Conservation (phyloP, 1,140 invertebrate species). For the Polyergus mexicanus region DNA sequence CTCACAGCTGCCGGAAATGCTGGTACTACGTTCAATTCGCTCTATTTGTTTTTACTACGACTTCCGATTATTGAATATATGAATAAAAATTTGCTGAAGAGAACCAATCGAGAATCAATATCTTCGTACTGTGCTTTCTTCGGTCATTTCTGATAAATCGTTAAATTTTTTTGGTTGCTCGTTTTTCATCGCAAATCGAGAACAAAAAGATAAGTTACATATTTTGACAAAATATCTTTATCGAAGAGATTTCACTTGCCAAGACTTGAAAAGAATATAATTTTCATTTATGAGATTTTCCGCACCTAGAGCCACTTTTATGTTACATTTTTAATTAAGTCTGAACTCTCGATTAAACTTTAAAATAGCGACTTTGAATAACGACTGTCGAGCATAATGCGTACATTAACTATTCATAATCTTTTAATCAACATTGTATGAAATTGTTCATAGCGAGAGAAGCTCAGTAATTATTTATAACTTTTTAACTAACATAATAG, state of each 20-base stretch:
- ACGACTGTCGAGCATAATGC: neutral
- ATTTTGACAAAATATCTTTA: neutral
- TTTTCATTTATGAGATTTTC: neutral
- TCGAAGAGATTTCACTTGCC: neutral
- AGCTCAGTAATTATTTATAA: constrained; percentile 25
- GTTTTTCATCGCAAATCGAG: neutral
- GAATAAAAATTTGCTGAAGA: constrained; percentile 38
- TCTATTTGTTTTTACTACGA: constrained; percentile 41
- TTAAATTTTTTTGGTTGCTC: neutral
- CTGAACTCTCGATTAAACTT: constrained; percentile 17
- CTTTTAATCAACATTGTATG: constrained; percentile 6
- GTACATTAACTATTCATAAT: constrained; percentile 13
- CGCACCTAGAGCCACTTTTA: neutral
- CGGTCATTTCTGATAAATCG: neutral
- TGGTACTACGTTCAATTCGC: constrained; percentile 35
- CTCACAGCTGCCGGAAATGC: constrained; percentile 43
- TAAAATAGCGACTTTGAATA: constrained; percentile 16
- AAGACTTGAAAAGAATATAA: neutral
- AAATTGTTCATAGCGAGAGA: neutral
- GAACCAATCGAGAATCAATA: constrained; percentile 30
- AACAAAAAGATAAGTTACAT: neutral
- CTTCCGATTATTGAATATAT: constrained; percentile 47
- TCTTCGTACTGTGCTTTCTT: neutral
- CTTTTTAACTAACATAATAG: neutral
- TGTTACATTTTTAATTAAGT: constrained; percentile 8